Conservation (phyloP, 2,797 vertebrate genomes). For the Pelobates cultripes region DNA sequence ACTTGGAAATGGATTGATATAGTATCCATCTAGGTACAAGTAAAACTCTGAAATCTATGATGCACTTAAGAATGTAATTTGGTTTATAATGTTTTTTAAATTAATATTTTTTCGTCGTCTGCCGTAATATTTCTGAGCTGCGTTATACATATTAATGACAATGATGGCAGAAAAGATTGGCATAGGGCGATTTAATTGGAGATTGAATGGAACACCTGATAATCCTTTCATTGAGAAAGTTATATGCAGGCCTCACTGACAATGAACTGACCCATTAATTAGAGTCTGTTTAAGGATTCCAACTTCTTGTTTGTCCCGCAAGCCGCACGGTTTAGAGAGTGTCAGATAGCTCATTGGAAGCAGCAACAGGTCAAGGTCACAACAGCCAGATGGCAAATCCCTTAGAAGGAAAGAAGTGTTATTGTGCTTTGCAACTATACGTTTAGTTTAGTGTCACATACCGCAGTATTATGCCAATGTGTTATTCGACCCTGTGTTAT, state of each 20-base stretch:
- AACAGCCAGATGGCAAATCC: neutral
- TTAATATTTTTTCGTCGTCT: neutral
- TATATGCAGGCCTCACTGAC: neutral
- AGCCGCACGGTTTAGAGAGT: neutral
- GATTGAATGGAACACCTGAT: neutral
- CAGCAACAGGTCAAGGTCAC: neutral
- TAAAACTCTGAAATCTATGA: too few relatives aligned
- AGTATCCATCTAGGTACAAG: too few relatives aligned
- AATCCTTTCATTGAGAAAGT: neutral
- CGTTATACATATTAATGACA: neutral
- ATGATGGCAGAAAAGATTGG: neutral
- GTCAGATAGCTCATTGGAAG: neutral
- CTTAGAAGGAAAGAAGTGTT: neutral
- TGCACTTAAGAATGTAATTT: too few relatives aligned
- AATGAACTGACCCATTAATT: slow-evolving; percentile 1
- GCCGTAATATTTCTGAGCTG: neutral
- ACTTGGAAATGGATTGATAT: too few relatives aligned
- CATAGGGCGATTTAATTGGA: neutral
- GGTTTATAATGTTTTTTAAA: neutral
- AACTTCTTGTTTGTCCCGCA: neutral
- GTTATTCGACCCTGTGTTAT: too few relatives aligned
- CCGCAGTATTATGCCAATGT: too few relatives aligned
- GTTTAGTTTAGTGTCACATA: neutral
- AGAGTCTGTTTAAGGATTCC: neutral
- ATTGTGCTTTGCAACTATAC: neutral